Percentiles rank a stretch among this genome's conserved stretches.
These are phyloP conservation scores for Talpa occidentalis DNA, from an alignment of 2,113 vertebrate genomes.

Conservation along the genomic window DNA sequence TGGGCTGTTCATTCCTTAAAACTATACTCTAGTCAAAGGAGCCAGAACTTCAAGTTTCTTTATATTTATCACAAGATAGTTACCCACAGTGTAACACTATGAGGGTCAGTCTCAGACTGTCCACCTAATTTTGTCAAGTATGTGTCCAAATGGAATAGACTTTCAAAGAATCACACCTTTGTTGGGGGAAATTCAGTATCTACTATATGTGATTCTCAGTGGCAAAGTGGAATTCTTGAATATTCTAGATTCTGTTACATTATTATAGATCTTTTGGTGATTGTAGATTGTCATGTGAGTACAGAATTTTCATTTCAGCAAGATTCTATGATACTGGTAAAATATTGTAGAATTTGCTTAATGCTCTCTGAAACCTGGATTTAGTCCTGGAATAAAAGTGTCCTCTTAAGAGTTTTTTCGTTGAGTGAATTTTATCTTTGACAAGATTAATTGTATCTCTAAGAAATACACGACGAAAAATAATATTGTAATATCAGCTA, in stretches of 20 bases:
- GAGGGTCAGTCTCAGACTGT: background rate
- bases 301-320: background rate
- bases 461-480: background rate
- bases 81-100: background rate
- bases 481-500: background rate
- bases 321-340: background rate
- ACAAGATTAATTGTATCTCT: background rate
- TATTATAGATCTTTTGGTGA: background rate
- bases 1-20: background rate
- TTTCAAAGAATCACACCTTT: background rate
- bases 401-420: background rate
- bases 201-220: background rate
- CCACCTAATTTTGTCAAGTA: background rate
- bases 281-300: background rate
- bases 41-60: background rate
- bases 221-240: background rate
- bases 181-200: background rate
- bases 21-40: background rate
- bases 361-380: conserved; percentile 16
- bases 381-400: background rate
- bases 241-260: background rate
- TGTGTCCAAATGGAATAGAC: background rate
- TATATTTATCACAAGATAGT: background rate
- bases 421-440: background rate
- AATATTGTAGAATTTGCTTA: background rate